phyloP scores from a whole-genome alignment of 2,888 invertebrate species.

The Morpho achilles region DNA sequence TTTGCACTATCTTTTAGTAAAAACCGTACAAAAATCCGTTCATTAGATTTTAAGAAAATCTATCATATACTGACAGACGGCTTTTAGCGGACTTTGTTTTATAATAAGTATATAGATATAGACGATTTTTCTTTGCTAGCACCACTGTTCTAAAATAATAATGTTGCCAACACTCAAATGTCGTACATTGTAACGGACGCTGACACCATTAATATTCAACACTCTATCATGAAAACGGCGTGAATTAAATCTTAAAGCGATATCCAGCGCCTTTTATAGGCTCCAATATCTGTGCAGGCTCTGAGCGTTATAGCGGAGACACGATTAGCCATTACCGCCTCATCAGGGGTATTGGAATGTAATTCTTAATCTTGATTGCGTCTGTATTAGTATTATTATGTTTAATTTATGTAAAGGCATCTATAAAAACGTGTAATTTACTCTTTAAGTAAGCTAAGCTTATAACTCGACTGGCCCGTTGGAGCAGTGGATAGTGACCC shows the following conservation, averaged over 20 bases:
- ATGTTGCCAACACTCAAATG: not conserved
- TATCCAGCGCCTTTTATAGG: constrained; percentile 8
- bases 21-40: too few relatives aligned
- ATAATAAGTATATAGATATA: too few relatives aligned
- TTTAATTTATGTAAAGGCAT: not conserved
- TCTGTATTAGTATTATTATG: constrained; percentile 1
- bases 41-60: too few relatives aligned
- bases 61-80: too few relatives aligned
- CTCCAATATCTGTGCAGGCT: constrained; percentile 3
- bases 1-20: too few relatives aligned
- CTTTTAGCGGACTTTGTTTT: too few relatives aligned
- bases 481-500: too few relatives aligned
- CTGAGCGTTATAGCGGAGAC: constrained; percentile 9
- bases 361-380: not conserved
- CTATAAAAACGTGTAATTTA: too few relatives aligned
- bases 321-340: constrained; percentile 11
- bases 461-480: too few relatives aligned
- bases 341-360: constrained; percentile 5
- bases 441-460: too few relatives aligned
- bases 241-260: constrained; percentile 13
- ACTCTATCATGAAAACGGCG: constrained; percentile 7
- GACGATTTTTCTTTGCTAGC: too few relatives aligned
- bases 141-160: too few relatives aligned
- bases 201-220: constrained; percentile 12
- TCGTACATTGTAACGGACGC: not conserved